A percentile compares a stretch with the other conserved stretches of the same genome.
Evolutionary conservation across 2,888 invertebrate species (phyloP).

Genomic region (Pachliopta kotzebuea): DNA sequence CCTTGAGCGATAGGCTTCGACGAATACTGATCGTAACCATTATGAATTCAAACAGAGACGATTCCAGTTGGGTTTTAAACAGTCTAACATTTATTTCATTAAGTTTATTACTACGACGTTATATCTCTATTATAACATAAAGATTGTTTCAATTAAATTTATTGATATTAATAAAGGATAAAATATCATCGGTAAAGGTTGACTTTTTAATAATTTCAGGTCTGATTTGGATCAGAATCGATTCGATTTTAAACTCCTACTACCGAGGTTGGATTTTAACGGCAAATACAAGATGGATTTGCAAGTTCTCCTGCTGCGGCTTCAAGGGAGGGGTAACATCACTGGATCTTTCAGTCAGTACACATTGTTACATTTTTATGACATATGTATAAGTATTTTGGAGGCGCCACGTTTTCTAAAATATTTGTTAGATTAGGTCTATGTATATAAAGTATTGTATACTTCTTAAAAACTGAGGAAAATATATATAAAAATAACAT

Average conservation of each 20-base stretch:
- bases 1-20: conserved; percentile 2
- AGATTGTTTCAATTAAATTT: too few species aligned
- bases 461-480: too few species aligned
- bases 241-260: conserved; percentile 81
- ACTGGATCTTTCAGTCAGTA: conserved; percentile 85
- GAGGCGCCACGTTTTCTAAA: too few species aligned
- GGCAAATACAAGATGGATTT: conserved; percentile 87
- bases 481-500: too few species aligned
- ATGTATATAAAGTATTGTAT: too few species aligned
- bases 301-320: conserved; percentile 81
- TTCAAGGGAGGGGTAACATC: conserved; percentile 83
- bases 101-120: background rate
- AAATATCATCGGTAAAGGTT: background rate
- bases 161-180: too few species aligned
- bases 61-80: background rate
- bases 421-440: too few species aligned
- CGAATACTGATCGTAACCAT: background rate
- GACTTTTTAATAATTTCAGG: conserved; percentile 60
- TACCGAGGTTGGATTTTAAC: conserved; percentile 81
- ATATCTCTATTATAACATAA: too few species aligned
- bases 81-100: background rate
- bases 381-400: background rate
- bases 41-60: background rate
- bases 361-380: conserved; percentile 2
- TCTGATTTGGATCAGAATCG: conserved; percentile 82